Conservation (phyloP, 1,140 invertebrate genomes). For the Drosophila lacertosa region DNA sequence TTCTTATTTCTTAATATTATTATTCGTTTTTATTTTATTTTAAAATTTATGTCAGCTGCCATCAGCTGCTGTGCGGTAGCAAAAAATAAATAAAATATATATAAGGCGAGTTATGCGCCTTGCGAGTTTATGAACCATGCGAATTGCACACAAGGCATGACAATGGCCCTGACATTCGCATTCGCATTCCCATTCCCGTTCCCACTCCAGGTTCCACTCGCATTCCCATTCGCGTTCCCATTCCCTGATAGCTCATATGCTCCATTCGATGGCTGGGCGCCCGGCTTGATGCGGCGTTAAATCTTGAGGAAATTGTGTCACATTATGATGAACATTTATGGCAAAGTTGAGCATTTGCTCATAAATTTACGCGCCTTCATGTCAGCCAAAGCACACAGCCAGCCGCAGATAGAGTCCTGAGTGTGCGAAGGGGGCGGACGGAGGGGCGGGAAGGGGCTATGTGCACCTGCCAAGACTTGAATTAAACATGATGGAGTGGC, state of each 20-base stretch:
- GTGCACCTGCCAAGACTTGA: conserved; percentile 26
- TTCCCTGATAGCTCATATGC: conserved; percentile 29
- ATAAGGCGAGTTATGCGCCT: conserved; percentile 69
- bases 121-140: conserved; percentile 73
- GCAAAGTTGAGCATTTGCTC: conserved; percentile 70
- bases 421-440: too few relatives aligned
- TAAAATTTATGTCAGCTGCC: conserved; percentile 67
- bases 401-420: too few relatives aligned
- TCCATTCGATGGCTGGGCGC: conserved; percentile 30
- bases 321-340: conserved; percentile 82
- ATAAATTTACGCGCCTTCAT: conserved; percentile 59
- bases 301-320: conserved; percentile 81
- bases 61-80: conserved; percentile 5
- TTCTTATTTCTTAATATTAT: conserved; percentile 43
- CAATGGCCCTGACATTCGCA: conserved; percentile 27
- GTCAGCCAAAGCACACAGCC: conserved; percentile 1
- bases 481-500: conserved; percentile 75
- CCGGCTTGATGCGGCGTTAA: conserved; percentile 73
- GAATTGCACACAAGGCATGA: conserved; percentile 59
- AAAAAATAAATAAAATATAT: conserved; percentile 11
- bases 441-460: too few relatives aligned
- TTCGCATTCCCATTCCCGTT: conserved; percentile 1
- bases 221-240: conserved; percentile 11
- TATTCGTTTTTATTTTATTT: conserved; percentile 72
- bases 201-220: neutral